Evolutionary conservation across 1,140 invertebrate genomes (phyloP).

Genomic region (Cryptotermes secundus): DNA sequence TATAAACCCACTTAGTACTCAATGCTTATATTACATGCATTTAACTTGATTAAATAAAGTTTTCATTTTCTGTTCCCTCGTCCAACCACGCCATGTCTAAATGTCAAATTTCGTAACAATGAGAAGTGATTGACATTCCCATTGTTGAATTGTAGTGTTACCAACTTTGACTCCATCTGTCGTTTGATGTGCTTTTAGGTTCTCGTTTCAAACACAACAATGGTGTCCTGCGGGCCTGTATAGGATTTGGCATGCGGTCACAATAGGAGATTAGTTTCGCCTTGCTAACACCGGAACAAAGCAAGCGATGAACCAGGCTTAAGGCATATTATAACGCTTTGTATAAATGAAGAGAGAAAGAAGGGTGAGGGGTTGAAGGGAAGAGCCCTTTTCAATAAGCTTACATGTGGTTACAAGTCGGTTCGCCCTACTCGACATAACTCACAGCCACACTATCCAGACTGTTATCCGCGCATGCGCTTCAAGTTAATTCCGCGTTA

Average conservation of each 20-base stretch:
- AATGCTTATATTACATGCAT: constrained; percentile 2
- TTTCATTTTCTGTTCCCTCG: not conserved
- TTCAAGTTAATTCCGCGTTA: not conserved
- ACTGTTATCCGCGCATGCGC: not conserved
- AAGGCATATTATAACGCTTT: not conserved
- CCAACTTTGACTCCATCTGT: constrained; percentile 8
- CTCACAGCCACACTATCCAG: not conserved
- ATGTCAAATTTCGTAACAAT: constrained; percentile 12
- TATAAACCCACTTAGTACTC: not conserved
- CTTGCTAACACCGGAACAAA: constrained; percentile 27
- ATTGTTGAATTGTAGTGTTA: not conserved
- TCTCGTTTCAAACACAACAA: constrained; percentile 24
- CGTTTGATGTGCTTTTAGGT: constrained; percentile 19
- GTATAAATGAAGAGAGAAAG: not conserved
- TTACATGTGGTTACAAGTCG: constrained; percentile 26
- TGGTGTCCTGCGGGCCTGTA: not conserved
- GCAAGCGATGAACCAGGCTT: constrained; percentile 7
- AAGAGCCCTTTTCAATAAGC: constrained; percentile 14
- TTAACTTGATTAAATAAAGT: constrained; percentile 24
- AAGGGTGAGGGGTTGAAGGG: not conserved
- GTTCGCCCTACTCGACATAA: not conserved
- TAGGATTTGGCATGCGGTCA: not conserved
- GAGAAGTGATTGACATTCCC: not conserved
- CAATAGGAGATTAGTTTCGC: constrained; percentile 27
- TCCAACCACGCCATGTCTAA: not conserved